Percentiles rank a stretch among this genome's conserved stretches.
Evolutionary conservation across 1,140 invertebrate species (phyloP).

Genomic region (Centruroides sculpturatus): DNA sequence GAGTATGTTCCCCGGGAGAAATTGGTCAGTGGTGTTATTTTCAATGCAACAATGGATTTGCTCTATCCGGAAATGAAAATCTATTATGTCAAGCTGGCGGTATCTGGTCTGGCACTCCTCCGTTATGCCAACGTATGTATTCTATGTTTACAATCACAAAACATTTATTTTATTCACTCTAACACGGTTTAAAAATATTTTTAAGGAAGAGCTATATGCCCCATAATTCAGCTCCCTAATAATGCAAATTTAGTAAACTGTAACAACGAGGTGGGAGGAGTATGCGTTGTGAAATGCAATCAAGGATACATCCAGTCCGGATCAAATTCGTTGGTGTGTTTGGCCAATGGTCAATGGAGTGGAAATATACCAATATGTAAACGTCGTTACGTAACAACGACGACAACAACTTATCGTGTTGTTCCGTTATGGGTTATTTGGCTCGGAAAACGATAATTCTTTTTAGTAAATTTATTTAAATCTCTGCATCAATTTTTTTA

Average conservation of each 20-base stretch:
- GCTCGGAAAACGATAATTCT: constrained; percentile 5
- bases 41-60: constrained; percentile 9
- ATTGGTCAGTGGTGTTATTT: constrained; percentile 10
- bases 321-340: constrained; percentile 17
- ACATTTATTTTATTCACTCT: too few relatives aligned
- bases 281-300: constrained; percentile 24
- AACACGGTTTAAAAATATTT: not conserved
- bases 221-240: constrained; percentile 7
- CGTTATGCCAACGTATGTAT: constrained; percentile 5
- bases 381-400: constrained; percentile 19
- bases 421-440: constrained; percentile 10
- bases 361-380: constrained; percentile 9
- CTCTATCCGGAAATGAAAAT: constrained; percentile 6
- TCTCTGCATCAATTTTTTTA: too few relatives aligned
- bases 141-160: too few relatives aligned
- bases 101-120: constrained; percentile 4
- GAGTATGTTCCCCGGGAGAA: constrained; percentile 2
- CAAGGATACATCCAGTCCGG: constrained; percentile 28
- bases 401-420: constrained; percentile 9
- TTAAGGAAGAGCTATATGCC: constrained; percentile 6
- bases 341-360: constrained; percentile 2
- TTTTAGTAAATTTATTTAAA: not conserved
- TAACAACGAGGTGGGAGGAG: constrained; percentile 6
- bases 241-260: constrained; percentile 16
- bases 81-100: constrained; percentile 10